Percentiles rank a stretch among this genome's conserved stretches.
Evolutionary conservation across 2,797 vertebrate genomes (phyloP).

Genomic region (Anabas testudineus): DNA sequence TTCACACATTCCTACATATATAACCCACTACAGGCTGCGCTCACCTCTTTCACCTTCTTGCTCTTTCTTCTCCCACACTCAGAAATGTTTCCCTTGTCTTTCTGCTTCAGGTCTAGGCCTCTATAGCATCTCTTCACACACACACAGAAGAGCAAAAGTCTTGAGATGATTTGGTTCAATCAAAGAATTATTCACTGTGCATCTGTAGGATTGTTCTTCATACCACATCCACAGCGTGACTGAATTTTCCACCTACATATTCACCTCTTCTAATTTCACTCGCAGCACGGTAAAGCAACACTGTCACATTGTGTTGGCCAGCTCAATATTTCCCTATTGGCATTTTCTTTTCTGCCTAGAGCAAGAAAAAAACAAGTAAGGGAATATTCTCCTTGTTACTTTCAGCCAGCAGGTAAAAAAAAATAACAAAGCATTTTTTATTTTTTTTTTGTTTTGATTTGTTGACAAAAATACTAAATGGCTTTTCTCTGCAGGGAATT

Average conservation of each 20-base stretch:
- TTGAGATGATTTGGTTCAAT: slow-evolving; percentile 47
- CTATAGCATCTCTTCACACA: slow-evolving; percentile 28
- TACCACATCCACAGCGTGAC: slow-evolving; percentile 52
- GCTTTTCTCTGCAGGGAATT: slow-evolving; percentile 49
- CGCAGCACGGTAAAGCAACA: slow-evolving; percentile 59
- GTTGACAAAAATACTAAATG: slow-evolving; percentile 59
- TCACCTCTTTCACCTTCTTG: slow-evolving; percentile 1
- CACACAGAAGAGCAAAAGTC: slow-evolving; percentile 32
- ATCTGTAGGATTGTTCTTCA: slow-evolving; percentile 51
- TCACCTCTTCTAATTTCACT: slow-evolving; percentile 61
- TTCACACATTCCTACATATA: slow-evolving; percentile 23
- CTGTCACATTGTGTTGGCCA: slow-evolving; percentile 62
- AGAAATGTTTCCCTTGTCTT: slow-evolving; percentile 12
- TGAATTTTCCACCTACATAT: slow-evolving; percentile 67
- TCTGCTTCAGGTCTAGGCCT: slow-evolving; percentile 24
- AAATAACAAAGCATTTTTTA: slow-evolving; percentile 56
- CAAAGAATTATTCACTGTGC: slow-evolving; percentile 62
- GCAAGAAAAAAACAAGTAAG: slow-evolving; percentile 28
- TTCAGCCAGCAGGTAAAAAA: slow-evolving; percentile 44
- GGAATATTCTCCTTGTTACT: slow-evolving; percentile 59
- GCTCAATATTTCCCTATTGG: slow-evolving; percentile 61
- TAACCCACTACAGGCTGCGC: slow-evolving; percentile 1
- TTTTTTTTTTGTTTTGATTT: too few relatives aligned
- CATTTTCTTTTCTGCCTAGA: slow-evolving; percentile 57
- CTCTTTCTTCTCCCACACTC: slow-evolving; percentile 39